phyloP scores from a whole-genome alignment of 2,888 invertebrate genomes.

The Chaitophorus viminalis region DNA sequence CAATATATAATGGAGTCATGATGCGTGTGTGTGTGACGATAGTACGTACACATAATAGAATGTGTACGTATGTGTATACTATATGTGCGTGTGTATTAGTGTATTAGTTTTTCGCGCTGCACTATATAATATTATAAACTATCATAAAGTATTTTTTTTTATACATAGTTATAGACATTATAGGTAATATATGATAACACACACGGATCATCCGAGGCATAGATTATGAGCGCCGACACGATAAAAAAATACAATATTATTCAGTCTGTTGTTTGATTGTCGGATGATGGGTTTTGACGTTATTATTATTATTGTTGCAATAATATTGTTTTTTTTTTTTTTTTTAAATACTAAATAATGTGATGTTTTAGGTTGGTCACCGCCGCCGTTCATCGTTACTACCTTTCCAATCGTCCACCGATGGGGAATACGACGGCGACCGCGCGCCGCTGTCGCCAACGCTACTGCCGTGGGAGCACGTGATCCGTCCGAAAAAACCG shows the following conservation, averaged over 20 bases:
- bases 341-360: no score
- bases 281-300: neutral
- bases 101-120: neutral
- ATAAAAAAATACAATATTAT: neutral
- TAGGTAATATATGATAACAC: neutral
- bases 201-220: neutral
- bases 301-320: neutral
- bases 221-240: neutral
- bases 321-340: neutral
- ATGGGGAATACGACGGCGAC: neutral
- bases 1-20: neutral
- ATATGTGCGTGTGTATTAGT: no score
- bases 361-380: neutral
- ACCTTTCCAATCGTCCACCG: neutral
- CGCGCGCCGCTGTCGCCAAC: neutral
- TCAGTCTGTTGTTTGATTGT: neutral
- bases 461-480: conserved; percentile 38
- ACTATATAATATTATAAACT: no score
- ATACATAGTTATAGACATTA: no score
- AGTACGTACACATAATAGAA: no score
- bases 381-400: neutral
- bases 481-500: conserved; percentile 44
- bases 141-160: no score
- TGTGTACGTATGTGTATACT: no score
- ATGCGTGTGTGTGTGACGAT: neutral